These are phyloP conservation scores for Clanis bilineata DNA, from an alignment of 2,888 invertebrate species.

Conservation along the genomic window DNA sequence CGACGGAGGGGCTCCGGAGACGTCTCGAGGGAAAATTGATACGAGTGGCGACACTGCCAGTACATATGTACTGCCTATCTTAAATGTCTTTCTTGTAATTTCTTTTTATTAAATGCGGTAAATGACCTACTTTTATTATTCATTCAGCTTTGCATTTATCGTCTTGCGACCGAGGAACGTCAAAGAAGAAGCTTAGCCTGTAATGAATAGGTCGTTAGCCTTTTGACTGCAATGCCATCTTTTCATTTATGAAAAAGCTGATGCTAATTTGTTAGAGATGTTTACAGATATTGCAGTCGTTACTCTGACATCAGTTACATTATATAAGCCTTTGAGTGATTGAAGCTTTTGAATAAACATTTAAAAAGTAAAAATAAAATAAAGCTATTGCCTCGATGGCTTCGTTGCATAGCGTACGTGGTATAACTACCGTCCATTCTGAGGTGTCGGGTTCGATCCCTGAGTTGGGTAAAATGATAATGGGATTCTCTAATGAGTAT, in stretches of 20 bases:
- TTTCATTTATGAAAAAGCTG: neutral
- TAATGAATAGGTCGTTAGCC: slow-evolving; percentile 5
- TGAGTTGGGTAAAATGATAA: no score
- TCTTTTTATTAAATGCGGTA: neutral
- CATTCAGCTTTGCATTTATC: neutral
- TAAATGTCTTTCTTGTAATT: neutral
- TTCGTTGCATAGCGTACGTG: no score
- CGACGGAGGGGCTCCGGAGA: slow-evolving; percentile 24
- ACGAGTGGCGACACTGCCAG: slow-evolving; percentile 27
- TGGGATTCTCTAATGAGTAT: no score
- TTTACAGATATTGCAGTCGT: neutral
- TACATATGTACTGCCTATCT: neutral
- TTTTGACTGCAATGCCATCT: neutral
- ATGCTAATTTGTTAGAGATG: neutral
- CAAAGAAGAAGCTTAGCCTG: neutral
- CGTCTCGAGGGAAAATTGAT: slow-evolving; percentile 25
- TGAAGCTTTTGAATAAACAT: no score
- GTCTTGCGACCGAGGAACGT: neutral
- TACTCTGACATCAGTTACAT: no score
- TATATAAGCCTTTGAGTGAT: no score
- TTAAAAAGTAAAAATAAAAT: no score
- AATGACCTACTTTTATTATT: neutral
- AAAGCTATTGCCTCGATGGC: no score
- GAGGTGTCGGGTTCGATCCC: no score
- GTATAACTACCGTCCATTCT: no score